Evolutionary conservation across 1,140 invertebrate species (phyloP), one percentile per base, ranked within the genome.

Genomic region (Drosophila arizonae): DNA sequence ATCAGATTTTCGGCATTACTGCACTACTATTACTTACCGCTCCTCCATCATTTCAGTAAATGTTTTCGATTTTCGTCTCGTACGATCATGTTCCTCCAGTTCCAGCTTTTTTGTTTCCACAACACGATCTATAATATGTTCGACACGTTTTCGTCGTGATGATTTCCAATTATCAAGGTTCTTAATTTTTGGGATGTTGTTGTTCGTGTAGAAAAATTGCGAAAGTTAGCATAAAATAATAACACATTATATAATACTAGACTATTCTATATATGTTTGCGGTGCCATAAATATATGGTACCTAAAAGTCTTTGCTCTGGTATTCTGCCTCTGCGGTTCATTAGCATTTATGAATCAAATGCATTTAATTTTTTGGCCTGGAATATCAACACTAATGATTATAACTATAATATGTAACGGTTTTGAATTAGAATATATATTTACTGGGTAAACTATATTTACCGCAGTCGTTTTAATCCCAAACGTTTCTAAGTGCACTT

Each of bases 161-260:
- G 95, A 96, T 92, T 98, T 98, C 97, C 97, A 98, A 93, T 97
- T 97, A 92, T 98, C 96, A 92, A 98, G 93, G 93, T 98, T 98
- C 96, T 97, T 92, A 71, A 11, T 72, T 68, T 24, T 63, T n/a
- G 6, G 17, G 17, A 17, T 17, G 17, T 41, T 48, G 52, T 48
- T 17, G 55, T 24, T 26, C 43, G 11, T 9, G 6, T 46, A 65
- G 43, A 72, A 71, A 57, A 71, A 48, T 54, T 84, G 79, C 64
- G 76, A 88, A 87, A 87, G 84, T 87, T 88, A 87, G 72, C 65
- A 85, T 77, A 80, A 62, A 86, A 78, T 51, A 77, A 67, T 41
- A 57, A 68, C 61, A 51, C 70, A 86, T 76, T 81, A 72, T 71
- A 46, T 66, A 63, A 36, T 46, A 41, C 41, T 45, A 52, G 50